Conservation (phyloP, 2,888 invertebrate species). For the Sycophila texana region DNA sequence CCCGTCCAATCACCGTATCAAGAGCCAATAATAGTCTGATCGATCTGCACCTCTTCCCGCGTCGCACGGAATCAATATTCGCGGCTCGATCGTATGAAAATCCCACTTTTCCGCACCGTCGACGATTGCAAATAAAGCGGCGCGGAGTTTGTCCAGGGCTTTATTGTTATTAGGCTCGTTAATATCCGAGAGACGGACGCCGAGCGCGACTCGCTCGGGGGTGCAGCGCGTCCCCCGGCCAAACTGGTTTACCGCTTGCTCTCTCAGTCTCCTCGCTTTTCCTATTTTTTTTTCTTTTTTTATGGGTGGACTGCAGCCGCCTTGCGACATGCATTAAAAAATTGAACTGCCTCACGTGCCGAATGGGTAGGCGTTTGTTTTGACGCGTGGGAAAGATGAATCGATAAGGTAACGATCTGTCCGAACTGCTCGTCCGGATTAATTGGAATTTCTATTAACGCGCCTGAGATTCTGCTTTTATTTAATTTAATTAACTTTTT, state of each 20-base stretch:
- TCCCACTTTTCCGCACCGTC: no score
- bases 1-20: slow-evolving; percentile 5
- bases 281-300: no score
- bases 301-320: not conserved
- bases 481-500: no score
- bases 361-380: no score
- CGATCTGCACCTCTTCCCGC: not conserved
- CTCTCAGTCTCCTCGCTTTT: not conserved
- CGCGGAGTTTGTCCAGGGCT: slow-evolving; percentile 19
- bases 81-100: not conserved
- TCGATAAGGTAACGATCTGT: no score
- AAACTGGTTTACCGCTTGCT: not conserved
- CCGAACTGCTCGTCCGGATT: no score
- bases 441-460: no score
- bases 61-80: not conserved
- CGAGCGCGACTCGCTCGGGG: not conserved
- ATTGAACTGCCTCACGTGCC: not conserved
- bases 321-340: not conserved
- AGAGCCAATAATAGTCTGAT: no score
- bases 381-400: not conserved
- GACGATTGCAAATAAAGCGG: slow-evolving; percentile 26
- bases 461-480: no score
- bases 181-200: slow-evolving; percentile 8
- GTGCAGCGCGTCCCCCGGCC: not conserved
- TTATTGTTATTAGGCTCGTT: slow-evolving; percentile 47